Percentiles rank a stretch among this genome's conserved stretches.
Evolutionary conservation across 2,113 vertebrate species (phyloP).

Genomic region (Pantherophis guttatus): DNA sequence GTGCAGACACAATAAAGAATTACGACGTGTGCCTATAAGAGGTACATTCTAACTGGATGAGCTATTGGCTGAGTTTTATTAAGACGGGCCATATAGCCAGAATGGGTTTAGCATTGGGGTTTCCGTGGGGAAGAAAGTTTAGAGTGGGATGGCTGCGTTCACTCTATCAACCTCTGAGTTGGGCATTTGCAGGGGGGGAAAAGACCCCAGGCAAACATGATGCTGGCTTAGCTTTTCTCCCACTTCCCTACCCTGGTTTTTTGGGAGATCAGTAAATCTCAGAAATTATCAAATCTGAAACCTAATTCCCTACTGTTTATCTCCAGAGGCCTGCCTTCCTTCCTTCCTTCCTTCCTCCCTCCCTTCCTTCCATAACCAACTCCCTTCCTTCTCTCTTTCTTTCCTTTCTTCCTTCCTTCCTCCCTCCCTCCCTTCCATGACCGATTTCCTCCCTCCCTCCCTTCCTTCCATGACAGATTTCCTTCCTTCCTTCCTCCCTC

Average conservation of each 20-base stretch:
- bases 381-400: too few species aligned
- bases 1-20: not conserved
- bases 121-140: not conserved
- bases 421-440: too few species aligned
- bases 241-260: not conserved
- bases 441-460: too few species aligned
- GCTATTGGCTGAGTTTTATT: too few species aligned
- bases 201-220: too few species aligned
- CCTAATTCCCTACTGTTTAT: rapidly evolving
- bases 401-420: too few species aligned
- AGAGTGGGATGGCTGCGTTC: not conserved
- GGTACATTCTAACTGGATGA: not conserved
- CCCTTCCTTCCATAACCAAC: too few species aligned
- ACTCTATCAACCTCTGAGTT: too few species aligned
- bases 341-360: too few species aligned
- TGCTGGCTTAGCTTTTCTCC: not conserved
- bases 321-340: rapidly evolving
- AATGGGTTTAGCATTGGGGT: not conserved
- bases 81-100: not conserved
- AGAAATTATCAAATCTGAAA: not conserved
- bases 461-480: too few species aligned
- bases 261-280: too few species aligned
- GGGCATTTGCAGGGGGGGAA: not conserved
- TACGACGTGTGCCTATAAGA: not conserved
- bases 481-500: too few species aligned